Conservation (phyloP, 2,797 vertebrate genomes). For the Phrynocephalus vlangalii region DNA sequence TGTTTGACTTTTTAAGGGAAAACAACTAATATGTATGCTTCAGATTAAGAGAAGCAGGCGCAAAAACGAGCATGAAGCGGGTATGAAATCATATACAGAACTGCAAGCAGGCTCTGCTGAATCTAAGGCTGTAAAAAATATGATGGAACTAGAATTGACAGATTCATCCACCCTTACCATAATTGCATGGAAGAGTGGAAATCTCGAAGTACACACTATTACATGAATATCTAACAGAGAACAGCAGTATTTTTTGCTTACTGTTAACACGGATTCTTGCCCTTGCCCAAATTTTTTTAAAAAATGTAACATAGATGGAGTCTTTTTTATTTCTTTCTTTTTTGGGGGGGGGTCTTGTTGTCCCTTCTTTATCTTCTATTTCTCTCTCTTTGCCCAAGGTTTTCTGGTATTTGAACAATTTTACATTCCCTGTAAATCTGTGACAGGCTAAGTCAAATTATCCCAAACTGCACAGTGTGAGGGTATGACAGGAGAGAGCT, state of each 20-base stretch:
- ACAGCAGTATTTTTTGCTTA: slow-evolving; percentile 18
- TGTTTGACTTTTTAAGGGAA: too few species aligned
- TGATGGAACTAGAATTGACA: not conserved
- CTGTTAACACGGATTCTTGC: slow-evolving; percentile 46
- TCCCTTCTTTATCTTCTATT: slow-evolving; percentile 22
- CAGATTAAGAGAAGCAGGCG: too few species aligned
- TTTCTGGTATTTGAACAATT: slow-evolving; percentile 49
- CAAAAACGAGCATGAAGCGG: too few species aligned
- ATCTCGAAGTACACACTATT: not conserved
- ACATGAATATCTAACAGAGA: not conserved
- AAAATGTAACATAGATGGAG: slow-evolving; percentile 35
- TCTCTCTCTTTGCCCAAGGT: slow-evolving; percentile 48
- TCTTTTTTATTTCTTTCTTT: slow-evolving; percentile 32
- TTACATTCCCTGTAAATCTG: slow-evolving; percentile 65
- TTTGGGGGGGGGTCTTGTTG: too few species aligned
- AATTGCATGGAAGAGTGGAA: not conserved
- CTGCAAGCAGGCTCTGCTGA: not conserved
- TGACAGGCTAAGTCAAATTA: slow-evolving; percentile 57
- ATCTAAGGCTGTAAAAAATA: not conserved
- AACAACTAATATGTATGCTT: too few species aligned
- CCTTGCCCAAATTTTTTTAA: slow-evolving; percentile 5
- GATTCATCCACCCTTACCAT: not conserved
- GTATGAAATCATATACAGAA: not conserved
- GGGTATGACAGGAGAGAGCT: slow-evolving; percentile 28
- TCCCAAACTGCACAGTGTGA: slow-evolving; percentile 57